phyloP scores from a whole-genome alignment of 2,888 invertebrate genomes.

The Phaonia tiefii region DNA sequence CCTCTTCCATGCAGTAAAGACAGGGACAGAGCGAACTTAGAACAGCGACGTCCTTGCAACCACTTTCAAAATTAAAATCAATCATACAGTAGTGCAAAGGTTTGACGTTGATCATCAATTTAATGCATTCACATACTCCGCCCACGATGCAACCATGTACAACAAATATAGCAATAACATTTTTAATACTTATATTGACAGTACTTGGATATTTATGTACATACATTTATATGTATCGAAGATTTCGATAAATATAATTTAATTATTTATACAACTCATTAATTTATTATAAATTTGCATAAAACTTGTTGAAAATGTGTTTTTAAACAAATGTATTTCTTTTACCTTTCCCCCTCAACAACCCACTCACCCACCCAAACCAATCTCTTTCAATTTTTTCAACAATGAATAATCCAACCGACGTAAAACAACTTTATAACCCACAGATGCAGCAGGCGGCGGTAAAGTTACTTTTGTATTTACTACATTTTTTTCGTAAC shows the following conservation, averaged over 20 bases:
- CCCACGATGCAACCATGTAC: neutral
- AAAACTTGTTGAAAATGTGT: slow-evolving; percentile 3
- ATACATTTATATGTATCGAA: neutral
- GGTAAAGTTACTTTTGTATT: slow-evolving; percentile 70
- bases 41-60: neutral
- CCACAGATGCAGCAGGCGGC: slow-evolving; percentile 79
- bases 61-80: neutral
- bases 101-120: slow-evolving; percentile 49
- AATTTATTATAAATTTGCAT: neutral
- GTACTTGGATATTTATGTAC: too few relatives aligned
- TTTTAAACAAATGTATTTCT: slow-evolving; percentile 49
- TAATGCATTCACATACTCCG: slow-evolving; percentile 51
- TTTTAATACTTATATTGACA: neutral
- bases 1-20: neutral
- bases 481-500: slow-evolving; percentile 28
- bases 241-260: neutral
- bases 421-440: slow-evolving; percentile 68
- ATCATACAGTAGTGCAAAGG: neutral
- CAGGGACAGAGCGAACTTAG: neutral
- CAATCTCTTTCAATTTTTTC: slow-evolving; percentile 28
- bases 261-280: neutral
- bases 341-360: slow-evolving; percentile 52
- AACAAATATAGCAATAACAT: too few relatives aligned
- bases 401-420: slow-evolving; percentile 58
- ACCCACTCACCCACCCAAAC: neutral